Base-by-base conservation (phyloP, 2,797 vertebrate species). In the Aeoliscus strigatus region DNA sequence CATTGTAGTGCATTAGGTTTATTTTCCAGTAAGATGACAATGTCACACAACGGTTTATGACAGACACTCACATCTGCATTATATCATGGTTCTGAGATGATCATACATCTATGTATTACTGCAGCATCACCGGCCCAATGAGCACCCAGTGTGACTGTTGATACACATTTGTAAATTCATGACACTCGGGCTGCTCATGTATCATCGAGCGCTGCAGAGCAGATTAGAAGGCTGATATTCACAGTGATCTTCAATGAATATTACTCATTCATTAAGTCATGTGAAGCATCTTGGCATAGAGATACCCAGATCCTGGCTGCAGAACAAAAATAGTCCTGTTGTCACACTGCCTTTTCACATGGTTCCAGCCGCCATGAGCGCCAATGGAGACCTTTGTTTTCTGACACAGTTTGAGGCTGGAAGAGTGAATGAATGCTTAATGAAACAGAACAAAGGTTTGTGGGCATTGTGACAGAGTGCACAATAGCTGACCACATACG, bases 321-420 rank as follows among this genome's bases (percentile, higher is more conserved):
- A 58, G 67, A 57, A 66, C 65, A 63, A 80, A 84, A 83, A 83
- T 55, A 80, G 72, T 57, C 14, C 66, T 48, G 71, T 81, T 85
- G 81, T 74, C 76, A 77, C 57, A 66, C 64, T 65, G 69, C 51
- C 48, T 60, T 51, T 74, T 77, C 65, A 73, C 79, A 64, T 66
- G 75, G 40, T 73, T 74, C 43, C 57, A 16, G 59, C 56, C 62
- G 66, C 55, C 54, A 49, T 27, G 62, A 69, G 68, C 54, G 51
- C 71, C 79, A 81, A 74, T 72, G 51, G 69, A 72, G 65, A 72
- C 74, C 82, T 87, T 88, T 86, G 86, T 87, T 81, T 76, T 42
- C 65, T 82, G 82, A 79, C 84, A 86, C 80, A 85, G 80, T 84
- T 86, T 71, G 56, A 70, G 68, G 58, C 70, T n/a, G 44, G 56